These are phyloP conservation scores for Apantesis nais DNA, from an alignment of 2,888 invertebrate species.

Conservation along the genomic window DNA sequence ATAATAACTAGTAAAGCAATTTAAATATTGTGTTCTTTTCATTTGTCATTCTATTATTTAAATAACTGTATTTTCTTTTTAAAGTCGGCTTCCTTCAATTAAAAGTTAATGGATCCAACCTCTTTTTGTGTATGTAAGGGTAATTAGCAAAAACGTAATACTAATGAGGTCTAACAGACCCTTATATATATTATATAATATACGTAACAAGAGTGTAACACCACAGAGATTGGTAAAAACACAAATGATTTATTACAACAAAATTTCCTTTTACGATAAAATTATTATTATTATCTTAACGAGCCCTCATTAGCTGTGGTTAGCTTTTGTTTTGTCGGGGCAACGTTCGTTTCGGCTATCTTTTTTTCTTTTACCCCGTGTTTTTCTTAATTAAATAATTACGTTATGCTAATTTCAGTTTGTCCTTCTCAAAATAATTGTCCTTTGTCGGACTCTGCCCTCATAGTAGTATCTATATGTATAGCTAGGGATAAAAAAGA, in stretches of 20 bases:
- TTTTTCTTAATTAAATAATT: slow-evolving; percentile 67
- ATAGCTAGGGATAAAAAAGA: slow-evolving; percentile 24
- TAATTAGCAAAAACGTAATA: background rate
- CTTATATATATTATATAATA: slow-evolving; percentile 13
- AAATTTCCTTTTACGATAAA: slow-evolving; percentile 59
- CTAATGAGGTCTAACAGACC: slow-evolving; percentile 17
- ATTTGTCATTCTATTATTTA: background rate
- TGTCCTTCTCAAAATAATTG: slow-evolving; percentile 54
- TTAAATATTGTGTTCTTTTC: background rate
- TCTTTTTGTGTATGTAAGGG: background rate
- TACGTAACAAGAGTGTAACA: slow-evolving; percentile 35
- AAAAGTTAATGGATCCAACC: background rate
- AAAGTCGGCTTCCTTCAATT: background rate
- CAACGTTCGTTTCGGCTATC: slow-evolving; percentile 52
- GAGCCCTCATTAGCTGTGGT: slow-evolving; percentile 68
- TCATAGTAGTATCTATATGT: slow-evolving; percentile 18
- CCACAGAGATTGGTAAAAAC: slow-evolving; percentile 43
- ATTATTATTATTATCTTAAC: slow-evolving; percentile 71
- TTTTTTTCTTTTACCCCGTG: slow-evolving; percentile 53
- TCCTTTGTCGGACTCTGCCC: slow-evolving; percentile 38
- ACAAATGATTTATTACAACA: slow-evolving; percentile 46
- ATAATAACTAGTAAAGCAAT: background rate
- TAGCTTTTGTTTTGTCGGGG: slow-evolving; percentile 63
- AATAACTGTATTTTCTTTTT: background rate
- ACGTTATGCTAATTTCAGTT: slow-evolving; percentile 70